A percentile compares a stretch with the other conserved stretches of the same genome.
These are phyloP conservation scores for Dromococcyx pavoninus DNA, from an alignment of 2,797 vertebrate species.

Conservation along the genomic window DNA sequence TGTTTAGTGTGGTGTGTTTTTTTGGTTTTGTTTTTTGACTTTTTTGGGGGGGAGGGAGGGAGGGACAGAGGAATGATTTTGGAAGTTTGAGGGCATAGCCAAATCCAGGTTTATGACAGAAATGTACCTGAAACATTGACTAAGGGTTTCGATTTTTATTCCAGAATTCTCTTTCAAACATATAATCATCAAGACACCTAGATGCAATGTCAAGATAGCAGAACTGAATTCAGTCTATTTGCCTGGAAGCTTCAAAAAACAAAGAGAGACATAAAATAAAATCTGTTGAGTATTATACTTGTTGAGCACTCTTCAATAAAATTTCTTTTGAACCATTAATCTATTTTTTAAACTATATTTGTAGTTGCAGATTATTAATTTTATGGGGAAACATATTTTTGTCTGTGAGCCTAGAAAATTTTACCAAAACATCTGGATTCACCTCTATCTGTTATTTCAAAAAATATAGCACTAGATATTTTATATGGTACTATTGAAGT, in stretches of 20 bases:
- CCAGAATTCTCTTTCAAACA: background rate
- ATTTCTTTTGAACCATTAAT: background rate
- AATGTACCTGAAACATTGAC: background rate
- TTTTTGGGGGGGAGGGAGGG: accelerated
- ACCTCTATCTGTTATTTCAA: slow-evolving; percentile 37
- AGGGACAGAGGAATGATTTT: background rate
- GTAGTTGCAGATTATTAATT: background rate
- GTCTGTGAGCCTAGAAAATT: slow-evolving; percentile 15
- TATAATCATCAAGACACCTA: background rate
- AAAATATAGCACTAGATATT: slow-evolving; percentile 31
- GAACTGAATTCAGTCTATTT: background rate
- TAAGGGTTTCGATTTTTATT: background rate
- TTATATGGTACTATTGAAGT: slow-evolving; percentile 26
- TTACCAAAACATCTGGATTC: slow-evolving; percentile 46
- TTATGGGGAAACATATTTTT: background rate
- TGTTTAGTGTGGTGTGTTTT: background rate
- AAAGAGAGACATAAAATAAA: background rate
- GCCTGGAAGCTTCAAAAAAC: background rate
- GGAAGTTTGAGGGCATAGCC: background rate
- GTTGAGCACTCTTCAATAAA: background rate
- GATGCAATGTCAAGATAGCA: accelerated
- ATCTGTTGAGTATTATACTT: background rate
- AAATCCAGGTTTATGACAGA: background rate
- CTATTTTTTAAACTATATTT: background rate
- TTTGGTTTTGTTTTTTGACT: background rate